Conservation (phyloP, 2,113 vertebrate genomes). For the Antennarius striatus region DNA sequence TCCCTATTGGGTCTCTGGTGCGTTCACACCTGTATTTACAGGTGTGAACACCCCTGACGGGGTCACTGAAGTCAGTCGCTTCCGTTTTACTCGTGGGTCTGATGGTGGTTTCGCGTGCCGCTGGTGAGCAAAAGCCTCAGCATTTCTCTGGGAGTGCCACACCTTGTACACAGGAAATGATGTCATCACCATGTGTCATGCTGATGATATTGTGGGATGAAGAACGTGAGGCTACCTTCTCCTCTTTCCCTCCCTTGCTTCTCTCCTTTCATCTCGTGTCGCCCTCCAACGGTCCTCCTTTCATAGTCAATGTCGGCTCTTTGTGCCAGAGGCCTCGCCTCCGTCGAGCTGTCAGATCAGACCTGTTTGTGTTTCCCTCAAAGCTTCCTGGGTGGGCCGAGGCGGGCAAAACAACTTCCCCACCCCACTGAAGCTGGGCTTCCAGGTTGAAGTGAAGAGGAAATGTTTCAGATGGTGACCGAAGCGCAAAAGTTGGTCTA, state of each 20-base stretch:
- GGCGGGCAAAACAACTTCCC: background rate
- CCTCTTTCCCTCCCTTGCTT: background rate
- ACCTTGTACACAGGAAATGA: background rate
- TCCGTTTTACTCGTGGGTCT: no score
- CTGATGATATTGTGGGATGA: background rate
- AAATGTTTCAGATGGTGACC: no score
- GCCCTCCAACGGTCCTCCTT: constrained; percentile 31
- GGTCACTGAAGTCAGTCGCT: no score
- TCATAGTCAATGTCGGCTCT: constrained; percentile 34
- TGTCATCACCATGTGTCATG: background rate
- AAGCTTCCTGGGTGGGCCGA: constrained; percentile 5
- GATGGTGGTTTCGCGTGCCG: no score
- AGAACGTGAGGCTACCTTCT: constrained; percentile 5
- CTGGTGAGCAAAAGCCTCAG: no score
- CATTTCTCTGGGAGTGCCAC: background rate
- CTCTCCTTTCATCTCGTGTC: constrained; percentile 21
- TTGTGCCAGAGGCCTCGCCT: constrained; percentile 36
- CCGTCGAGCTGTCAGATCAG: background rate
- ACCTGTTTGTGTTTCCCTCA: constrained; percentile 3
- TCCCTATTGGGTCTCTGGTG: no score
- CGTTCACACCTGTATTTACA: no score
- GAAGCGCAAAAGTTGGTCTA: no score
- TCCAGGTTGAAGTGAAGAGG: no score
- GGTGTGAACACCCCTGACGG: no score
- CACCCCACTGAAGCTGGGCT: background rate